These are phyloP conservation scores for Monochamus alternatus DNA, from an alignment of 2,888 invertebrate genomes.

Conservation along the genomic window DNA sequence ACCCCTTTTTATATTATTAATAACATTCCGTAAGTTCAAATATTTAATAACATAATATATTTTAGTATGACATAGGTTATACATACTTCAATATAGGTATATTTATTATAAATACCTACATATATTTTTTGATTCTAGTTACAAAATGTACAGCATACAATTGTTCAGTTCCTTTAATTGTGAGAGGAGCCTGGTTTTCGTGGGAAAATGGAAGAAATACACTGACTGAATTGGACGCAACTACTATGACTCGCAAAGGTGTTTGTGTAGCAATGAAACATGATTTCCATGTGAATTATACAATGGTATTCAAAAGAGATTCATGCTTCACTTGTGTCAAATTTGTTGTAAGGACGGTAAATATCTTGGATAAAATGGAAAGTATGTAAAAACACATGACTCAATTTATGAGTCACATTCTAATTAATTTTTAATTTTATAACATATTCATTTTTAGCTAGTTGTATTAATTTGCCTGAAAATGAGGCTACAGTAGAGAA, in stretches of 20 bases:
- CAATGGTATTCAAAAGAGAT: constrained; percentile 83
- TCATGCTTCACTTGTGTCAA: constrained; percentile 90
- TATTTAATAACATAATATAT: background rate
- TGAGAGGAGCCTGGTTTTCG: constrained; percentile 93
- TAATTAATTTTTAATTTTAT: background rate
- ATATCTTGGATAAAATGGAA: constrained; percentile 91
- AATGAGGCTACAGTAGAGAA: constrained; percentile 82
- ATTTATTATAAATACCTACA: no score
- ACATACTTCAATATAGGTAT: no score
- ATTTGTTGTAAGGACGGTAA: constrained; percentile 87
- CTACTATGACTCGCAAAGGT: constrained; percentile 84
- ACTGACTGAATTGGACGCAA: constrained; percentile 86
- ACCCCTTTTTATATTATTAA: background rate
- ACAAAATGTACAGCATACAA: constrained; percentile 43
- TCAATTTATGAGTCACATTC: background rate
- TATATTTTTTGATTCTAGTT: constrained; percentile 41
- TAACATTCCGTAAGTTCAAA: background rate
- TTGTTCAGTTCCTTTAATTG: constrained; percentile 84
- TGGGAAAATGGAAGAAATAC: constrained; percentile 91
- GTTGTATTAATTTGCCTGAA: constrained; percentile 81
- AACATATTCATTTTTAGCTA: constrained; percentile 70
- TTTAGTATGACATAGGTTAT: no score
- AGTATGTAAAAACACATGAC: constrained; percentile 72
- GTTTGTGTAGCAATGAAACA: constrained; percentile 82
- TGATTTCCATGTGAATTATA: constrained; percentile 86